These are phyloP conservation scores for Zele albiditarsus DNA, from an alignment of 2,888 invertebrate genomes.

Conservation along the genomic window DNA sequence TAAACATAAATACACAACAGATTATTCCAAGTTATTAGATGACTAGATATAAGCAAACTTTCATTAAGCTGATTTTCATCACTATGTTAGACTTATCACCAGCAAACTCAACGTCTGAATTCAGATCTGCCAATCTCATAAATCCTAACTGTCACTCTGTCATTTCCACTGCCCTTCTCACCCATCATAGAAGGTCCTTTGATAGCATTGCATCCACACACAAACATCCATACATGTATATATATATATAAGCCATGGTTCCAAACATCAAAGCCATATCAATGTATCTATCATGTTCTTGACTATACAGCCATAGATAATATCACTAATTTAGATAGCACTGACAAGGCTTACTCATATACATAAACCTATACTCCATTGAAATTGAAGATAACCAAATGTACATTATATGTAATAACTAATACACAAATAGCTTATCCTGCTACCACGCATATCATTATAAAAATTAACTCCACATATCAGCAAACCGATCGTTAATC, in stretches of 20 bases:
- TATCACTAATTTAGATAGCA: constrained; percentile 15
- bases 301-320: constrained; percentile 23
- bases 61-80: too few relatives aligned
- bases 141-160: neutral
- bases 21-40: too few relatives aligned
- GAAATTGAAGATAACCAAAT: neutral
- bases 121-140: neutral
- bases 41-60: too few relatives aligned
- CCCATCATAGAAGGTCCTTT: neutral
- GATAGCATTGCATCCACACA: constrained; percentile 16
- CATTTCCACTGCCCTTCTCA: neutral
- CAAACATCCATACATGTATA: constrained; percentile 6
- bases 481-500: too few relatives aligned
- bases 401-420: neutral
- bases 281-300: constrained; percentile 18
- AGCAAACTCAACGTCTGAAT: neutral
- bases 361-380: neutral
- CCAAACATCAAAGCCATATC: constrained; percentile 32
- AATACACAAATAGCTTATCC: too few relatives aligned
- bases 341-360: neutral
- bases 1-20: too few relatives aligned
- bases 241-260: constrained; percentile 22
- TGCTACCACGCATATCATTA: too few relatives aligned
- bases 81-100: too few relatives aligned
- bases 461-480: too few relatives aligned